Evolutionary conservation across 2,797 vertebrate species (phyloP).

Genomic region (Eulemur coronatus): DNA sequence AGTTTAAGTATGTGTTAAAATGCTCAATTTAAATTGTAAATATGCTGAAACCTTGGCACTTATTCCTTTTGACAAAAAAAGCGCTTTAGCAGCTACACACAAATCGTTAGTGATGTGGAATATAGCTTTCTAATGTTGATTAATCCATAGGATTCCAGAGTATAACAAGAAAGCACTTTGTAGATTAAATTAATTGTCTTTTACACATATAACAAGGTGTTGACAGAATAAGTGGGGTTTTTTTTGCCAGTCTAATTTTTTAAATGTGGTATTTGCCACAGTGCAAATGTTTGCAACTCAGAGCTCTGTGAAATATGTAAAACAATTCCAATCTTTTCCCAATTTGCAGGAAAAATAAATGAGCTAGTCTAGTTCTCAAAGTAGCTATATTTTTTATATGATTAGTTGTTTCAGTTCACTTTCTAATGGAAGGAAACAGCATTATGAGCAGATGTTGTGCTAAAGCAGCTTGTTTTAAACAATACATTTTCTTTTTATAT

Average conservation of each 20-base stretch:
- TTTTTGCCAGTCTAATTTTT: conserved; percentile 52
- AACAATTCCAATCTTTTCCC: conserved; percentile 41
- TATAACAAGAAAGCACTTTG: conserved; percentile 45
- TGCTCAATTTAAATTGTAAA: conserved; percentile 25
- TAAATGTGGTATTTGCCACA: conserved; percentile 18
- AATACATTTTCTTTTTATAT: conserved; percentile 27
- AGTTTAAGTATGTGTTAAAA: conserved; percentile 45
- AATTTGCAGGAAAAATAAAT: neutral
- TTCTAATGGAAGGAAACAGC: neutral
- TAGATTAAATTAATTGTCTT: conserved; percentile 63
- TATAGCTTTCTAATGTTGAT: neutral
- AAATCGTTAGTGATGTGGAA: neutral
- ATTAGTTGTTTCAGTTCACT: conserved; percentile 51
- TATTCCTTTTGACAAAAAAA: conserved; percentile 27
- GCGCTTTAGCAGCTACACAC: neutral
- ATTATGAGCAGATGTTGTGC: conserved; percentile 32
- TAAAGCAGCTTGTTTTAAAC: neutral
- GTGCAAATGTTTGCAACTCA: conserved; percentile 55
- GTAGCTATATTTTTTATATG: conserved; percentile 31
- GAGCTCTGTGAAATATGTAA: conserved; percentile 44
- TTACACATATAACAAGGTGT: conserved; percentile 43
- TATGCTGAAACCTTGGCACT: conserved; percentile 1
- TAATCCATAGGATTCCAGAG: conserved; percentile 16
- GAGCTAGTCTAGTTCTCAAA: neutral
- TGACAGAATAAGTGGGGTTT: neutral